Evolutionary conservation across 2,113 vertebrate species (phyloP).

Genomic region (Callithrix jacchus): DNA sequence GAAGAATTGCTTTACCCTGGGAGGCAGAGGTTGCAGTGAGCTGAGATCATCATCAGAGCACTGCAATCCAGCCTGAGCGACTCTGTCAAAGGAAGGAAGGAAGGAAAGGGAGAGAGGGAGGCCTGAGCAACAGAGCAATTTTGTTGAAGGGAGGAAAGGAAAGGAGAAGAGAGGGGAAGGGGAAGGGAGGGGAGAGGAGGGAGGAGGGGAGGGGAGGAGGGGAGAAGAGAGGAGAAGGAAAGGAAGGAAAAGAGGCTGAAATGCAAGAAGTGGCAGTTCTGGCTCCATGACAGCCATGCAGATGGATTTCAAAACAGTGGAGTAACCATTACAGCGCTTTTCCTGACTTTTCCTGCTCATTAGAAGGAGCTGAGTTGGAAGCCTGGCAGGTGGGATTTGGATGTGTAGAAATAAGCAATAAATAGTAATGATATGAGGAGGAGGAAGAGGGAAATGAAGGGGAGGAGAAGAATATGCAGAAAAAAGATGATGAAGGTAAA

Average conservation of each 20-base stretch:
- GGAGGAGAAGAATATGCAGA: neutral
- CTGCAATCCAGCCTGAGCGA: no score
- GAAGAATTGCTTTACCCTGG: no score
- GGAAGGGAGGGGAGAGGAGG: fast-evolving
- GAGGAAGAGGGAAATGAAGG: neutral
- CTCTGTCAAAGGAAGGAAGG: no score
- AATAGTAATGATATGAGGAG: neutral
- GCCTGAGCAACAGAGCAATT: no score
- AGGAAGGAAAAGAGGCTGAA: neutral
- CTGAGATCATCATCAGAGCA: no score
- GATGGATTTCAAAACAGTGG: neutral
- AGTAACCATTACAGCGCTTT: neutral
- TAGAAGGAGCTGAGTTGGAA: neutral
- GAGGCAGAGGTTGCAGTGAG: no score
- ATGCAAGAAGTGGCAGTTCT: neutral
- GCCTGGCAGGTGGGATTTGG: neutral
- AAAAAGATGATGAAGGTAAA: neutral
- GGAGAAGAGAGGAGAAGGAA: no score
- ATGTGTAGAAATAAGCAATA: neutral
- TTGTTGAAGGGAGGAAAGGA: no score
- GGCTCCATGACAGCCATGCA: neutral
- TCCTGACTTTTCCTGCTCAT: neutral
- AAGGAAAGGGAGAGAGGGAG: no score
- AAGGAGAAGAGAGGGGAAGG: no score
- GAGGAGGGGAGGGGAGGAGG: no score